phyloP scores from a whole-genome alignment of 2,888 invertebrate species.

The Acholoe squamosa region DNA sequence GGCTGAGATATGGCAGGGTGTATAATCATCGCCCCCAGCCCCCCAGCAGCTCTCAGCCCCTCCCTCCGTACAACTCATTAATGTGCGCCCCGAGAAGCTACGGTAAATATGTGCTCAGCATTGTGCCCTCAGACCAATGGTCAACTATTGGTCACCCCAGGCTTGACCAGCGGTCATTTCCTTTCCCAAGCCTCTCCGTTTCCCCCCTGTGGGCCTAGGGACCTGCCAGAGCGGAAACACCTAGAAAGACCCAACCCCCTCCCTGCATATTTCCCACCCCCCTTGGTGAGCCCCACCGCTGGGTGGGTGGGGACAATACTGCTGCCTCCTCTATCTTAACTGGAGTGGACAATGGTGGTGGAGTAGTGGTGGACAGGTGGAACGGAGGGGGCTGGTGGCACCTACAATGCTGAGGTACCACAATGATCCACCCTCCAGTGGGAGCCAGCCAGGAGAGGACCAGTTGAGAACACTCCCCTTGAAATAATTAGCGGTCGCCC shows the following conservation, averaged over 20 bases:
- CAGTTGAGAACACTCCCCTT: neutral
- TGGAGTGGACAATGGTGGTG: neutral
- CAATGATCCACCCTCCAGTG: neutral
- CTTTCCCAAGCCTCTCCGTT: constrained; percentile 55
- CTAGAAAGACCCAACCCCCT: neutral
- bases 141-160: constrained; percentile 20
- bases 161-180: constrained; percentile 56
- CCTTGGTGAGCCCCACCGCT: neutral
- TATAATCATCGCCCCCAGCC: neutral
- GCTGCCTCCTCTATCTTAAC: neutral
- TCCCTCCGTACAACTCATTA: neutral
- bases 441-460: neutral
- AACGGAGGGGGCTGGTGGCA: neutral
- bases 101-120: constrained; percentile 52
- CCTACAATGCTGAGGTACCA: constrained; percentile 16
- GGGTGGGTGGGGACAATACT: constrained; percentile 17
- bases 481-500: constrained; percentile 23
- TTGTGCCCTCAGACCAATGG: constrained; percentile 27
- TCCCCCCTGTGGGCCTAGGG: constrained; percentile 18
- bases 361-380: constrained; percentile 19
- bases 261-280: no score
- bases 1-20: neutral
- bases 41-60: neutral
- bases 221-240: constrained; percentile 26
- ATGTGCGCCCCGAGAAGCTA: constrained; percentile 23